phyloP scores from a whole-genome alignment of 2,113 vertebrate genomes.

The Rhineura floridana region DNA sequence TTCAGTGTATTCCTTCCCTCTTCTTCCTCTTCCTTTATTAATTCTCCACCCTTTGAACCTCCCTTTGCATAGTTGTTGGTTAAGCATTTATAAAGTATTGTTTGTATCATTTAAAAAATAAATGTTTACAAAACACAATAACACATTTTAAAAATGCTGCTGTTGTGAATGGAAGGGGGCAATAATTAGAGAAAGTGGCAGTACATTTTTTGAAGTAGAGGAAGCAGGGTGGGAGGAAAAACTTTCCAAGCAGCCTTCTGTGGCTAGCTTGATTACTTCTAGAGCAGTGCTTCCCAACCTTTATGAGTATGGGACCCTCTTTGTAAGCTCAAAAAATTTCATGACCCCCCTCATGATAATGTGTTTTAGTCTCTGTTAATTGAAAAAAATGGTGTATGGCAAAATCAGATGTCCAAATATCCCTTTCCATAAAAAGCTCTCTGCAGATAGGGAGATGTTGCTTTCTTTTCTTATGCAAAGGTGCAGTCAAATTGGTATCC shows the following conservation, averaged over 20 bases:
- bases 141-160: background rate
- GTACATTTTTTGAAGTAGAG: background rate
- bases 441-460: too few species aligned
- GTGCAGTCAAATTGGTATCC: too few species aligned
- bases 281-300: too few species aligned
- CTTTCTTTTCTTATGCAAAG: too few species aligned
- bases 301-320: too few species aligned
- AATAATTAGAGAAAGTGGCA: background rate
- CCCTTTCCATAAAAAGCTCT: too few species aligned
- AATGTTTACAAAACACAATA: background rate
- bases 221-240: background rate
- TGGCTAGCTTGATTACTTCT: background rate
- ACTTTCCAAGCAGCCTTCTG: background rate
- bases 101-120: background rate
- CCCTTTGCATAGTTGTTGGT: background rate
- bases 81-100: background rate
- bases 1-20: background rate
- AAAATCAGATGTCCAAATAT: too few species aligned
- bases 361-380: too few species aligned
- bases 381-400: too few species aligned
- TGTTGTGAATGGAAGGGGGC: background rate
- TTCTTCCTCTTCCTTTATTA: background rate
- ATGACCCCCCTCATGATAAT: too few species aligned
- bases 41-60: too few species aligned
- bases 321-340: too few species aligned